phyloP scores from a whole-genome alignment of 1,140 invertebrate genomes.

The Cydia splendana region DNA sequence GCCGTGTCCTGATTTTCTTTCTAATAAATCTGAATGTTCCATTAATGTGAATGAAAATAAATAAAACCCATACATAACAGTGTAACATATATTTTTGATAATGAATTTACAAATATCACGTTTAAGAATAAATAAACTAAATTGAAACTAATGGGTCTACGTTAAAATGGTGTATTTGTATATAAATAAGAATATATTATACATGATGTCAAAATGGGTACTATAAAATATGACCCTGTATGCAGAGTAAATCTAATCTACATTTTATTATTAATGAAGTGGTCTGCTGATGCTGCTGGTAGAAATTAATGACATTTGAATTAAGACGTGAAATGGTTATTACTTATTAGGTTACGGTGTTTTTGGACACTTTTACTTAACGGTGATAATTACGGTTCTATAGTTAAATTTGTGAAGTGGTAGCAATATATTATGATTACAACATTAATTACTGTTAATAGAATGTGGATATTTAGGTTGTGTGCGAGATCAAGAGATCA shows the following conservation, averaged over 20 bases:
- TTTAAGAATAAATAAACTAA: constrained; percentile 54
- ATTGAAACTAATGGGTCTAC: constrained; percentile 35
- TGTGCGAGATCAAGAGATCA: constrained; percentile 66
- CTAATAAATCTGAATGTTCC: constrained; percentile 34
- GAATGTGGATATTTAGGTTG: constrained; percentile 35
- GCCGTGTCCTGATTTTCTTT: constrained; percentile 33
- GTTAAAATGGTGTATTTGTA: constrained; percentile 34
- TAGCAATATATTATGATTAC: not conserved
- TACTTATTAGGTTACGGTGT: not conserved
- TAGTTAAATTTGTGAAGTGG: not conserved
- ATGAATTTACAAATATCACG: constrained; percentile 76
- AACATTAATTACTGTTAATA: constrained; percentile 21
- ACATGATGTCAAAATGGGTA: constrained; percentile 36
- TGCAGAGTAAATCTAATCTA: constrained; percentile 30
- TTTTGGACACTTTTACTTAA: not conserved
- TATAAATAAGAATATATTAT: constrained; percentile 32
- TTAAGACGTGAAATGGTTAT: constrained; percentile 16
- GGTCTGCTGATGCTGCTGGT: constrained; percentile 20
- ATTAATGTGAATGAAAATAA: constrained; percentile 53
- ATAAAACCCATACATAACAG: constrained; percentile 76
- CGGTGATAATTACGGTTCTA: not conserved
- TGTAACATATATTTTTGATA: constrained; percentile 78
- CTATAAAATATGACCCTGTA: constrained; percentile 42
- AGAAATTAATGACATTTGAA: constrained; percentile 2
- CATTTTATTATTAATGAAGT: constrained; percentile 13